Percentiles rank a stretch among this genome's conserved stretches.
These are phyloP conservation scores for Leptogaster cylindrica DNA, from an alignment of 2,888 invertebrate genomes.

Conservation along the genomic window DNA sequence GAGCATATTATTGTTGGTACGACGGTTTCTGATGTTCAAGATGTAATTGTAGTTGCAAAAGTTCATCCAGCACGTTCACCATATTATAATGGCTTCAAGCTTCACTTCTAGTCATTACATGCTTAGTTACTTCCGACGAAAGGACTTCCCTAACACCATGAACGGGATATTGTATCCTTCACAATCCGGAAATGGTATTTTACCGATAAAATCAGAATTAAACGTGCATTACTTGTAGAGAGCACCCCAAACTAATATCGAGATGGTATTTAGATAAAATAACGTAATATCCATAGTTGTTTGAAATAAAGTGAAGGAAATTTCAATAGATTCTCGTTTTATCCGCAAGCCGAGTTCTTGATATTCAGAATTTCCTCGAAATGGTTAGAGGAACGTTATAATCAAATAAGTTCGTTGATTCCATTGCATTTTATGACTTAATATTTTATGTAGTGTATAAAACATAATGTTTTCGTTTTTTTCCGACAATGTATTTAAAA, in stretches of 20 bases:
- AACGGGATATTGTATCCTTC: too few relatives aligned
- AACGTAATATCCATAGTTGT: constrained; percentile 24
- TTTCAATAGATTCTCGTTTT: background rate
- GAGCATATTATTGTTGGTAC: constrained; percentile 16
- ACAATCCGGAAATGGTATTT: constrained; percentile 8
- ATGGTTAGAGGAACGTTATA: too few relatives aligned
- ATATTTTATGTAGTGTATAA: too few relatives aligned
- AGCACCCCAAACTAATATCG: constrained; percentile 5
- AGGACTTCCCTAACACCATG: background rate
- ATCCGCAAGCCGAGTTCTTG: background rate
- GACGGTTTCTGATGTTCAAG: constrained; percentile 26
- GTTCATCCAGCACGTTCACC: constrained; percentile 17
- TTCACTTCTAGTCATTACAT: constrained; percentile 2
- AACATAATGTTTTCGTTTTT: too few relatives aligned
- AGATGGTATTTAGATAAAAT: constrained; percentile 15
- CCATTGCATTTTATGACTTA: too few relatives aligned
- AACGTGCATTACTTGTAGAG: constrained; percentile 13
- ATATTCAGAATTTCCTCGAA: too few relatives aligned
- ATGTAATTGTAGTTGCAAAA: constrained; percentile 27
- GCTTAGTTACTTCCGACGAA: constrained; percentile 1
- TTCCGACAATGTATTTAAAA: too few relatives aligned
- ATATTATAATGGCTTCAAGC: constrained; percentile 2
- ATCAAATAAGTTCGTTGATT: too few relatives aligned
- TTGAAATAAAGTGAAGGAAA: background rate
- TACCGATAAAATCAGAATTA: constrained; percentile 17